Percentiles rank a stretch among this genome's conserved stretches.
Conservation (phyloP, 1,140 invertebrate genomes). For the Drosophila parabipectinata region DNA sequence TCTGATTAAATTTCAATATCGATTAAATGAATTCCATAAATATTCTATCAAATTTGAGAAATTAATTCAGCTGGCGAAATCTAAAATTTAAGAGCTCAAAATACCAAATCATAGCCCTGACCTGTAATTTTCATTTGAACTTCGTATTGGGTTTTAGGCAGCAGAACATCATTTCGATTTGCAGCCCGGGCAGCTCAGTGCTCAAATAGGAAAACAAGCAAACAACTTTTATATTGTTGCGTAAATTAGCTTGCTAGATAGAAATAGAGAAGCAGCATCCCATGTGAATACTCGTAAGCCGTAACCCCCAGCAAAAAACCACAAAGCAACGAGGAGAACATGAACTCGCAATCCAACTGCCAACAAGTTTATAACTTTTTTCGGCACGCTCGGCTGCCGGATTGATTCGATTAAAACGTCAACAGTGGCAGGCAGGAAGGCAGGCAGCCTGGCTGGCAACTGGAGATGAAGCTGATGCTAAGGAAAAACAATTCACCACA, state of each 20-base stretch:
- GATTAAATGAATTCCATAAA: too few species aligned
- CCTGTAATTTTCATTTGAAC: conserved; percentile 44
- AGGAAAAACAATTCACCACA: conserved; percentile 68
- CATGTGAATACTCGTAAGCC: conserved; percentile 4
- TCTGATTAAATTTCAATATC: not conserved
- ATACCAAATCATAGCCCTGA: not conserved
- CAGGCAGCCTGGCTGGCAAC: not conserved
- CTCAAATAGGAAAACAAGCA: conserved; percentile 36
- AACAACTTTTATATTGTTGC: conserved; percentile 58
- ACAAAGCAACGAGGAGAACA: conserved; percentile 16
- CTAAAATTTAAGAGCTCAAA: too few species aligned
- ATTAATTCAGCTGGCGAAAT: not conserved
- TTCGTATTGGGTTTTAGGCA: conserved; percentile 9
- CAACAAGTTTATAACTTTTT: conserved; percentile 73
- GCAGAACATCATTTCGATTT: conserved; percentile 51
- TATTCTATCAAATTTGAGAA: not conserved
- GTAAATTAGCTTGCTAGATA: conserved; percentile 68
- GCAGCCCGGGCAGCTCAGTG: conserved; percentile 8
- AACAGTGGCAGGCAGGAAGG: conserved; percentile 46
- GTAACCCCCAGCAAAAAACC: conserved; percentile 6
- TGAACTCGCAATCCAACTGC: conserved; percentile 53
- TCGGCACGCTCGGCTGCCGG: conserved; percentile 54
- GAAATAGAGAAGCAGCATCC: conserved; percentile 30
- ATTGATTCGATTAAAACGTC: conserved; percentile 82
- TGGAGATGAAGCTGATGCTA: conserved; percentile 4